Percentiles rank a stretch among this genome's conserved stretches.
Evolutionary conservation across 2,797 vertebrate genomes (phyloP).

Genomic region (Xenops minutus): DNA sequence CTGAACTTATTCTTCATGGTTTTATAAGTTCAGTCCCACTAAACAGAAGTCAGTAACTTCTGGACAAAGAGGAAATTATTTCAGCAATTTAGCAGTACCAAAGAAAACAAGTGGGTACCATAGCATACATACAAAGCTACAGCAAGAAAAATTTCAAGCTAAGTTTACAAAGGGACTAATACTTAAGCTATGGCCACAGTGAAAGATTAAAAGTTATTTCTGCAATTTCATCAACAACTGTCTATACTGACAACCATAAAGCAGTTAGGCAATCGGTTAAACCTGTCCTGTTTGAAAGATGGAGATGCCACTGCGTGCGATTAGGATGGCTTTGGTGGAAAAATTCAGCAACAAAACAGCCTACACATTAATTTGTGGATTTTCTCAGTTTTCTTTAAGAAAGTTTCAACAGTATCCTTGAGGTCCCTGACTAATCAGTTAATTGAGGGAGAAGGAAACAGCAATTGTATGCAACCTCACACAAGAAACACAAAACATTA

Average conservation of each 20-base stretch:
- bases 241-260: background rate
- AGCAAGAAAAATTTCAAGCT: background rate
- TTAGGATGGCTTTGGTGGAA: background rate
- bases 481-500: background rate
- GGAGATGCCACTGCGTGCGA: background rate
- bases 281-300: background rate
- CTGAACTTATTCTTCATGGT: background rate
- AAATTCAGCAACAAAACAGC: background rate
- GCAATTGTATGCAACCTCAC: background rate
- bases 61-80: background rate
- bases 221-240: background rate
- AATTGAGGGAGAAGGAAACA: background rate
- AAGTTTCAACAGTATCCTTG: background rate
- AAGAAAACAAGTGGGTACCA: background rate
- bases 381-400: background rate
- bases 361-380: background rate
- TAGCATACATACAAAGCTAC: fast-evolving
- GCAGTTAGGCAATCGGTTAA: background rate
- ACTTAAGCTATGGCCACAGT: background rate
- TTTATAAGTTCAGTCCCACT: background rate
- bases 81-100: background rate
- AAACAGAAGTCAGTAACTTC: background rate
- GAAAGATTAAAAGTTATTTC: background rate
- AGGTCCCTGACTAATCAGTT: background rate
- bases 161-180: background rate